Percentiles rank a stretch among this genome's conserved stretches.
Evolutionary conservation across 2,797 vertebrate genomes (phyloP).

Genomic region (Hippopotamyrus pictus): DNA sequence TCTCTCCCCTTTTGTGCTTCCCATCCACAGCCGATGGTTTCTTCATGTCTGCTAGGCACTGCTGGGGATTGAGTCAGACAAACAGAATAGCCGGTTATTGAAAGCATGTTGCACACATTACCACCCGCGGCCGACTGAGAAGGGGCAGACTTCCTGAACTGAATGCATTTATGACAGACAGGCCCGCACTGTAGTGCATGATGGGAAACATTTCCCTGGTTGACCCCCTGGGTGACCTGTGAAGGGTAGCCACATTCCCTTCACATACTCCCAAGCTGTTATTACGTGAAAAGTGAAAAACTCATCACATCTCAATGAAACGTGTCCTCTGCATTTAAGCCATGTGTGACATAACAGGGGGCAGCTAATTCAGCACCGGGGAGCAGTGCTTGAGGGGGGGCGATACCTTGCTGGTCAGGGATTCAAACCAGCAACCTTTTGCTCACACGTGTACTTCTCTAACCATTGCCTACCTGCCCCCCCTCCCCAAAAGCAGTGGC

Average conservation of each 20-base stretch:
- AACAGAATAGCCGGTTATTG: neutral
- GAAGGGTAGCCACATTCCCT: neutral
- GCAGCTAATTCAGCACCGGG: neutral
- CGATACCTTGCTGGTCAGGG: neutral
- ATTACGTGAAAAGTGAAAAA: neutral
- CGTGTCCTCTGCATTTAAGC: neutral
- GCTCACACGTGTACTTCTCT: neutral
- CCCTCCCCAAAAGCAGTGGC: neutral
- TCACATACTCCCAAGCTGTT: neutral
- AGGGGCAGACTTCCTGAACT: neutral
- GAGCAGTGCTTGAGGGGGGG: neutral
- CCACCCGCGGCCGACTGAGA: too few species aligned
- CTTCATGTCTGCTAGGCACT: neutral
- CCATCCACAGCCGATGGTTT: neutral
- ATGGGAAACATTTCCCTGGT: neutral
- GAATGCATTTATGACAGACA: neutral
- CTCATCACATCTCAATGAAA: neutral
- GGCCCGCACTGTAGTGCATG: neutral
- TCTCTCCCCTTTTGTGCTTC: neutral
- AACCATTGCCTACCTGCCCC: neutral
- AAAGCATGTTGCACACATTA: neutral
- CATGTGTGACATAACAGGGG: neutral
- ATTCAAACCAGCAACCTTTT: neutral
- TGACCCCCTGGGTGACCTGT: neutral
- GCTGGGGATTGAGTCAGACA: neutral